Evolutionary conservation across 2,888 invertebrate species (phyloP).

Genomic region (Oscheius onirici): DNA sequence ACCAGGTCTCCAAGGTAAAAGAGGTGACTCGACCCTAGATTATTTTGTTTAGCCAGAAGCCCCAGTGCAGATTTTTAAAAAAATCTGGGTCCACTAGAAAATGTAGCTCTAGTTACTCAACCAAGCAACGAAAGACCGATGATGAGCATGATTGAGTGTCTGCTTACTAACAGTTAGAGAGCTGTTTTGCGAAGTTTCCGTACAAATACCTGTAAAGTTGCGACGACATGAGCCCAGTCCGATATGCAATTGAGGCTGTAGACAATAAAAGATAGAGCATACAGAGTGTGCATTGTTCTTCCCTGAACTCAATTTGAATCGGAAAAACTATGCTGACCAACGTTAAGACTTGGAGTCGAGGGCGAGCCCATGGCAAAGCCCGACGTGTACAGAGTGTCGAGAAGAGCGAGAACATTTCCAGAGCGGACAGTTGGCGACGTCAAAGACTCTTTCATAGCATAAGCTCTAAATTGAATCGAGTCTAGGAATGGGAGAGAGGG

Average conservation of each 20-base stretch:
- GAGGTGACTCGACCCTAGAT: conserved; percentile 66
- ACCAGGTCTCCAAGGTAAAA: conserved; percentile 66
- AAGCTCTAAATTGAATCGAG: background rate
- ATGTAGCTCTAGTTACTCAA: no score
- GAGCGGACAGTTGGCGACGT: conserved; percentile 30
- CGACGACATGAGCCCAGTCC: conserved; percentile 70
- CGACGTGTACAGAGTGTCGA: conserved; percentile 68
- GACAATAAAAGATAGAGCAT: conserved; percentile 69
- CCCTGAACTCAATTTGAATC: conserved; percentile 35
- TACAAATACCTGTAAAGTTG: conserved; percentile 58
- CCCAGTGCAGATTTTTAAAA: background rate
- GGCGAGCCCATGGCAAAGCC: conserved; percentile 67
- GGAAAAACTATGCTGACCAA: no score
- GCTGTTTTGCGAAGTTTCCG: no score
- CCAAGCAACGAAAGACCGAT: no score
- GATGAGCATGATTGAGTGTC: no score
- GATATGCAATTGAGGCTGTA: conserved; percentile 62
- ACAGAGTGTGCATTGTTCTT: conserved; percentile 69
- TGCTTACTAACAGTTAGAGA: no score
- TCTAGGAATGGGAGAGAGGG: background rate
- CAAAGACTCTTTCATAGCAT: conserved; percentile 27
- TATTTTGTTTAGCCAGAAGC: no score
- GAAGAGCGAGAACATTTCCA: conserved; percentile 60
- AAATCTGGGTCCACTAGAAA: no score
- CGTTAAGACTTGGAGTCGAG: conserved; percentile 60